phyloP scores from a whole-genome alignment of 2,113 vertebrate genomes.

The Caretta caretta region DNA sequence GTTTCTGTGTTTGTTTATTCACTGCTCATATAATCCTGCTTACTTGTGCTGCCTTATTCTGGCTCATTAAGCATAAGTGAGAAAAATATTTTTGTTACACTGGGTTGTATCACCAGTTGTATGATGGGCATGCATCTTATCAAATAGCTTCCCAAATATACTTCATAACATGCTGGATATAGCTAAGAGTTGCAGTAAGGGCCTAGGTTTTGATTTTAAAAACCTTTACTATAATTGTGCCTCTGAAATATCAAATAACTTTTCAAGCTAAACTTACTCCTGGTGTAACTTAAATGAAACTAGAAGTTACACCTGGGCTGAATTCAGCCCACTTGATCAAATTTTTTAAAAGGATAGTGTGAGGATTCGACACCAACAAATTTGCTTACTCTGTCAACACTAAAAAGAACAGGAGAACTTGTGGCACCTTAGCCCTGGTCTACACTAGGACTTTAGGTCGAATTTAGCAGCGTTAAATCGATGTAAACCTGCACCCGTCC shows the following conservation, averaged over 20 bases:
- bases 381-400: neutral
- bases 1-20: neutral
- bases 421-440: too few relatives aligned
- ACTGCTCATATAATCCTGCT: neutral
- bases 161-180: neutral
- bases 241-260: neutral
- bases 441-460: too few relatives aligned
- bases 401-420: too few relatives aligned
- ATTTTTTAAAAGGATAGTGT: neutral
- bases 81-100: neutral
- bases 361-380: neutral
- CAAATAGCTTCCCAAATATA: neutral
- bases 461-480: too few relatives aligned
- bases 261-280: neutral
- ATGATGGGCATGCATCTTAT: neutral
- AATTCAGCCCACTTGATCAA: neutral
- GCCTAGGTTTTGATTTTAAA: neutral
- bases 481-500: too few relatives aligned
- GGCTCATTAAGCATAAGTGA: neutral
- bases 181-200: neutral
- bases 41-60: neutral
- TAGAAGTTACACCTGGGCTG: neutral
- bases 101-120: neutral
- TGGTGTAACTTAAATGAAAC: neutral
- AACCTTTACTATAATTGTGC: neutral